Conservation (phyloP, 2,113 vertebrate genomes). For the Sterna hirundo region DNA sequence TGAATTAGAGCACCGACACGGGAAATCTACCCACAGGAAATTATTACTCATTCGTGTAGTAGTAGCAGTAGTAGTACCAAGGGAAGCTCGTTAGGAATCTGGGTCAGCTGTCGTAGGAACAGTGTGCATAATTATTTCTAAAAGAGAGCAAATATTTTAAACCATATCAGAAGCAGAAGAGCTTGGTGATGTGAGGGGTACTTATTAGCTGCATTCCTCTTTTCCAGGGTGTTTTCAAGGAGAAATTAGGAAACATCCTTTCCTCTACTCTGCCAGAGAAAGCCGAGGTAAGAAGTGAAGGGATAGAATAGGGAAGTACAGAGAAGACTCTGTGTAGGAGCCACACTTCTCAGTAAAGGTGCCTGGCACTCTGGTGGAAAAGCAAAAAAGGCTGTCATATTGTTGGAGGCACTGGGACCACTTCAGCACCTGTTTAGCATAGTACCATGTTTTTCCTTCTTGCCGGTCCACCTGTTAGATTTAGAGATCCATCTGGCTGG, state of each 20-base stretch:
- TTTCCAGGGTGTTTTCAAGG: background rate
- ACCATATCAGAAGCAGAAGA: background rate
- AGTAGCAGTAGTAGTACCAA: background rate
- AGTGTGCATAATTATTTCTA: background rate
- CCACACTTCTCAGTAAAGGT: background rate
- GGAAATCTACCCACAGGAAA: background rate
- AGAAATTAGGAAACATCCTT: background rate
- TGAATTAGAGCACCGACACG: background rate
- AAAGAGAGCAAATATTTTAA: background rate
- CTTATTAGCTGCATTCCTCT: background rate
- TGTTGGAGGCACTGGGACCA: background rate
- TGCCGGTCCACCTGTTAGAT: background rate
- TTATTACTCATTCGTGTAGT: background rate
- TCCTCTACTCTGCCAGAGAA: background rate
- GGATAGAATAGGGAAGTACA: background rate
- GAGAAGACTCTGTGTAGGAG: background rate
- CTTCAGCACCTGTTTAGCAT: background rate
- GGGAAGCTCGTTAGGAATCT: constrained; percentile 30
- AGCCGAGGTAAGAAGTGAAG: background rate
- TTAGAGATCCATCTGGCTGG: background rate
- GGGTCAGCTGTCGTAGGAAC: constrained; percentile 5
- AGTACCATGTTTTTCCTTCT: background rate
- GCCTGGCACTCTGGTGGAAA: background rate
- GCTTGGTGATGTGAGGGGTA: background rate
- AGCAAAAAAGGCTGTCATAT: background rate